Base-by-base conservation (phyloP, 2,113 vertebrate genomes). In the Python bivittatus region DNA sequence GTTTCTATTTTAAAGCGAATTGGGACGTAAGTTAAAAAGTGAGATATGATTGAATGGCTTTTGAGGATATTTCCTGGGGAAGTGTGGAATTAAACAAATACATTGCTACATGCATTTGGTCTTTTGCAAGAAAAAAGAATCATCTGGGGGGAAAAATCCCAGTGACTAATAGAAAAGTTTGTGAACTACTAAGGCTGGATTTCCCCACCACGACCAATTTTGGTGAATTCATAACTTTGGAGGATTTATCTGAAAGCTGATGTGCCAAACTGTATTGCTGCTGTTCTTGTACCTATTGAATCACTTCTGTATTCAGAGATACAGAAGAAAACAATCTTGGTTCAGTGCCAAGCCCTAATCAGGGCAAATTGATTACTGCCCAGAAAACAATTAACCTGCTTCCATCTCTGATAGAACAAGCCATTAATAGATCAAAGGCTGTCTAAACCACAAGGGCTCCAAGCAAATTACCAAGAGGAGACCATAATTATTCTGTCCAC, bases 321-420 rank as follows among this genome's bases (percentile, higher is more conserved):
- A 68, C 33, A 11, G 38, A 38, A 29, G 33, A 88, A 88, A 92
- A 84, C 20, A 91, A 85, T 22, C 23, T 22, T 52, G 64, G 52
- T 27, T 88, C 86, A 33, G 53, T n/a, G 91, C 91, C 64, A 88
- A 57, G 13, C n/a, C 54, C 54, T 92, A 88, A 88, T 88, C 85
- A 79, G 33, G 38, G 53, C 25, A 88, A 79, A 88, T 7, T 29
- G 25, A 90, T 84, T 52, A 86, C 20, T 20, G 17, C 22, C 58
- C 53, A 92, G 91, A 48, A 38, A 88, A 15, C 86, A 64, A 88
- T 92, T 92, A 92, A 54, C 52, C 53, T 92, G 61, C 27, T 64
- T 57, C 53, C 85, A 48, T 88, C 38, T 88, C 20, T 54, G 25
- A 54, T 83, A 54, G 53, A 92, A n/a, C 38, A 58, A 83, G 20